Conservation (phyloP, 1,140 invertebrate species). For the Bacillus rossius region DNA sequence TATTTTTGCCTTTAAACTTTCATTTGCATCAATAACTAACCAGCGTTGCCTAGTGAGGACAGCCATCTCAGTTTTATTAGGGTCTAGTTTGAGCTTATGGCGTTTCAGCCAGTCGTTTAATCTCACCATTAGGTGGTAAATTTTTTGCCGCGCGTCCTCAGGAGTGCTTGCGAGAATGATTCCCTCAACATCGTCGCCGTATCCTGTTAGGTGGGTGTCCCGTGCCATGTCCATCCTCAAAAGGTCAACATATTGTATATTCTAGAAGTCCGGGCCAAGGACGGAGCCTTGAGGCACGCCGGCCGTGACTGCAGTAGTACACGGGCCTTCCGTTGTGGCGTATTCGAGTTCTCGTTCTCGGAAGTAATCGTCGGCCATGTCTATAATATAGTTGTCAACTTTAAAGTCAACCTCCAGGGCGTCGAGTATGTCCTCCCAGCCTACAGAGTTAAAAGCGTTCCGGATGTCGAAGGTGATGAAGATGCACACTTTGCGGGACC, state of each 20-base stretch:
- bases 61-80: not conserved
- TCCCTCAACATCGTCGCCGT: slow-evolving; percentile 30
- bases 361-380: no score
- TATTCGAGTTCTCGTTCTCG: slow-evolving; percentile 8
- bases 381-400: no score
- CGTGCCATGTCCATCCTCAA: slow-evolving; percentile 22
- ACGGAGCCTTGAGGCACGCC: slow-evolving; percentile 35
- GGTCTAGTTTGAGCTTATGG: not conserved
- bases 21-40: no score
- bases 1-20: no score
- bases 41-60: not conserved
- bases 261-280: slow-evolving; percentile 33
- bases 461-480: slow-evolving; percentile 25
- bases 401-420: no score
- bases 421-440: slow-evolving; percentile 20
- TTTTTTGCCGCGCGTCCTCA: slow-evolving; percentile 7
- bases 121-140: slow-evolving; percentile 18
- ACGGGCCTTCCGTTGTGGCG: slow-evolving; percentile 6
- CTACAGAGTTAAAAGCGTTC: slow-evolving; percentile 28
- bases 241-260: slow-evolving; percentile 29
- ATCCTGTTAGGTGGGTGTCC: slow-evolving; percentile 15
- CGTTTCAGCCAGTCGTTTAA: slow-evolving; percentile 18
- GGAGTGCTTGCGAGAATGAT: slow-evolving; percentile 14
- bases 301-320: slow-evolving; percentile 21
- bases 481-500: not conserved